A percentile compares a stretch with the other conserved stretches of the same genome.
Conservation (phyloP, 2,797 vertebrate genomes). For the Pantherophis alleghaniensis region DNA sequence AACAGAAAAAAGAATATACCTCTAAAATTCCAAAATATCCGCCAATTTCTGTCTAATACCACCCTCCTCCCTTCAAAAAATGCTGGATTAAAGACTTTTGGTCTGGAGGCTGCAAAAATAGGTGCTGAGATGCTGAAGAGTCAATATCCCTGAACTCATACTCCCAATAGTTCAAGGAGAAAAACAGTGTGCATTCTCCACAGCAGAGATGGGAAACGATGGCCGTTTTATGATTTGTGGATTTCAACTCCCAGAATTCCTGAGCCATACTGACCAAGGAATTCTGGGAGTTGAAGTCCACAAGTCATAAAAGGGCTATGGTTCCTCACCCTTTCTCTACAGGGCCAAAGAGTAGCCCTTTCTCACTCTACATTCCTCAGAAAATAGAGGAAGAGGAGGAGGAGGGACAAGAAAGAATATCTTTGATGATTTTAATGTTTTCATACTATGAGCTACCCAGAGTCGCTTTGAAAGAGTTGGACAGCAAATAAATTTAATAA, state of each 20-base stretch:
- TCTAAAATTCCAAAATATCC: not conserved
- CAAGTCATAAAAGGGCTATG: not conserved
- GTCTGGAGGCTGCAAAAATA: not conserved
- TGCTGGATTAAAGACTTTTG: not conserved
- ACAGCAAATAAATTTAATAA: not conserved
- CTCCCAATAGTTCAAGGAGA: not conserved
- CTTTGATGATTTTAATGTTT: not conserved
- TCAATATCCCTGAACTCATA: not conserved
- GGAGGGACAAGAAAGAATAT: not conserved
- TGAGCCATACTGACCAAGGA: not conserved
- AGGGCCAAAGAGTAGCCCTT: not conserved
- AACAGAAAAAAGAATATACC: not conserved
- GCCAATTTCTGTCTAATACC: not conserved
- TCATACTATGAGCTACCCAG: not conserved
- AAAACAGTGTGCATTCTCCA: not conserved
- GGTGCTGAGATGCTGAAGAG: not conserved
- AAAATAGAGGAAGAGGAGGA: not conserved
- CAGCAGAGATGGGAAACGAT: not conserved
- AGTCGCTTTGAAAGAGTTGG: not conserved
- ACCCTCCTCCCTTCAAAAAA: not conserved
- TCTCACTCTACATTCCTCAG: not conserved
- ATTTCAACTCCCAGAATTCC: not conserved
- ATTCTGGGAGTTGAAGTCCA: not conserved
- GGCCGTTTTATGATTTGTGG: not conserved
- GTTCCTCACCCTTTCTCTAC: not conserved